phyloP scores from a whole-genome alignment of 2,113 vertebrate species.

The Varanus komodoensis region DNA sequence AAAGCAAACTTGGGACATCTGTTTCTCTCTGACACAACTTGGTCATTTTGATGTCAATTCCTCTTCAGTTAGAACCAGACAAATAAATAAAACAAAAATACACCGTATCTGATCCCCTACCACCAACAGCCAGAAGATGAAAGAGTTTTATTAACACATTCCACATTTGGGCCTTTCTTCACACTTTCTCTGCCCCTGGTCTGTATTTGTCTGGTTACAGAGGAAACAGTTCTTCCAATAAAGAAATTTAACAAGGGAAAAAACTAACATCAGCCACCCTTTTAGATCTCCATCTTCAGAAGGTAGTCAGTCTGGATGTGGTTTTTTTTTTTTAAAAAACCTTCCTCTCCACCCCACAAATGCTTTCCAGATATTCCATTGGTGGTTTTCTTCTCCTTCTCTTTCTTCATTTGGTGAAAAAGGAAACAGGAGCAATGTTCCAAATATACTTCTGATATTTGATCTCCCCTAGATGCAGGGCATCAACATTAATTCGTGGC shows the following conservation, averaged over 20 bases:
- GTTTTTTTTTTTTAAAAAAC: background rate
- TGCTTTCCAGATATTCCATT: background rate
- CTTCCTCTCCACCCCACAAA: background rate
- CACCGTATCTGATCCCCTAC: background rate
- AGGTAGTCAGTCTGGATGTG: background rate
- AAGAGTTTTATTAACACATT: slow-evolving; percentile 18
- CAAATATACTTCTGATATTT: background rate
- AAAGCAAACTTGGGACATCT: background rate
- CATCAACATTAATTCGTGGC: background rate
- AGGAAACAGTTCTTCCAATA: slow-evolving; percentile 11
- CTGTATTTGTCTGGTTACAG: background rate
- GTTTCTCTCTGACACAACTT: slow-evolving; percentile 9
- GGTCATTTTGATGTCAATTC: background rate
- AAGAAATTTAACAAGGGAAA: background rate
- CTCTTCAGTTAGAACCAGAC: slow-evolving; percentile 11
- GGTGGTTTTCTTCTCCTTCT: background rate
- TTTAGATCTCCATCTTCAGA: slow-evolving; percentile 18
- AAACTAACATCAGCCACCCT: background rate
- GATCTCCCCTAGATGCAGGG: slow-evolving; percentile 5
- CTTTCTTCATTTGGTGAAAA: background rate
- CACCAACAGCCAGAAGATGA: background rate
- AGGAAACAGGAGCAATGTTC: background rate
- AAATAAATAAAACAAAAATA: slow-evolving; percentile 33
- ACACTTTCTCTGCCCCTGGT: slow-evolving; percentile 9
- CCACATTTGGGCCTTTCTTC: background rate